Conservation (phyloP, 2,797 vertebrate species). For the Anguilla pacifica region DNA sequence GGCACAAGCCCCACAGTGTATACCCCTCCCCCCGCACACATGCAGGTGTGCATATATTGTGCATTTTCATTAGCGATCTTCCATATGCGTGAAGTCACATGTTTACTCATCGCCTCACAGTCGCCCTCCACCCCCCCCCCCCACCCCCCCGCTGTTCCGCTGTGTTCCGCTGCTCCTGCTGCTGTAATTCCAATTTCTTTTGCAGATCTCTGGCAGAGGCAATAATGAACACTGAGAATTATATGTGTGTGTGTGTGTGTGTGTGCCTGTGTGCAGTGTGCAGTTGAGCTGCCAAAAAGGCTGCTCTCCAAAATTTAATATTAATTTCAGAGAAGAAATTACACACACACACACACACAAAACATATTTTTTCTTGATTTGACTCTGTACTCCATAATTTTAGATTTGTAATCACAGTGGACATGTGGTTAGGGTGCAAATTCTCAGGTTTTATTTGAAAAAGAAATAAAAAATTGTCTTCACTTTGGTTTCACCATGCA, state of each 20-base stretch:
- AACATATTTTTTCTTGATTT: no score
- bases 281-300: constrained; percentile 60
- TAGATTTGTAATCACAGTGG: no score
- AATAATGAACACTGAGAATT: constrained; percentile 36
- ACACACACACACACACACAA: no score
- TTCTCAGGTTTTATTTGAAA: no score
- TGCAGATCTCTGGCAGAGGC: constrained; percentile 32
- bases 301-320: constrained; percentile 12
- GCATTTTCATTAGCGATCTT: background rate
- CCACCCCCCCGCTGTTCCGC: constrained; percentile 40
- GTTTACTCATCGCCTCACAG: constrained; percentile 26
- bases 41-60: constrained; percentile 50
- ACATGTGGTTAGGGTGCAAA: no score
- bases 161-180: constrained; percentile 60
- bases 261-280: constrained; percentile 12
- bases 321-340: background rate
- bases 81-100: background rate
- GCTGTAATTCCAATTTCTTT: constrained; percentile 63
- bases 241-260: constrained; percentile 9
- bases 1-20: constrained; percentile 41
- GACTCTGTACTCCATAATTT: no score
- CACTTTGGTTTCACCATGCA: no score
- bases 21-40: constrained; percentile 60
- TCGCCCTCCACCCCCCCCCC: constrained; percentile 44
- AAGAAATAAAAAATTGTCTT: no score